Evolutionary conservation across 1,140 invertebrate genomes (phyloP), one percentile per base, ranked within the genome.

Genomic region (Latrodectus geometricus): DNA sequence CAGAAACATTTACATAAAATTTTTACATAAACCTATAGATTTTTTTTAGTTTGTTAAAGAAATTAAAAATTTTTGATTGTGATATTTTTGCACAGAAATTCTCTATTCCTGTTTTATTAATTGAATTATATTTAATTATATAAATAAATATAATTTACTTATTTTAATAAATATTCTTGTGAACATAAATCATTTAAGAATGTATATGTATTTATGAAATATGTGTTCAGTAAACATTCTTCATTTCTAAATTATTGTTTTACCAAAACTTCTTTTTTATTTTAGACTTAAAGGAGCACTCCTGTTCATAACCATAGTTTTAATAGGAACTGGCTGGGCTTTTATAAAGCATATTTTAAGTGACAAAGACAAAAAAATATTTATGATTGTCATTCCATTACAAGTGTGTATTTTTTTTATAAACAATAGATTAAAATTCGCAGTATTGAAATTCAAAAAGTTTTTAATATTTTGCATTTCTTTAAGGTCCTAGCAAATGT

Each of bases 301-400:
- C 21, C 92, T 99, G 65, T 99, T 99, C 90, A 97, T 98, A 66
- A 98, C 97, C 0, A 96, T 99, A 88, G 95, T 99, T 12, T 92
- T 99, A 12, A 97, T 99, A 88, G 98, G 98, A 56, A 98, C 98
- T 52, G 98, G 98, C 1, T 99, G 98, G 97, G 97, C 97, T 49
- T 99, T 99, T 90, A 97, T 99, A 77, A 99, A 99, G 91, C 97
- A 99, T 90, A 97, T 99, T 88, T 92, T 99, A 5, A 96, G 96
- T 9, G 97, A 98, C 88, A 95, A 97, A 88, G 98, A 99, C 89
- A 98, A 99, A 91, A 98, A 98, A 90, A 94, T 99, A n/a, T 99
- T 99, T 90, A 97, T 99, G 94, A 96, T 99, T 90, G 96, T 99
- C 52, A 97, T 99, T 90, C 98, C 98, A 12, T 91, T 99, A 56